A percentile compares a stretch with the other conserved stretches of the same genome.
Evolutionary conservation across 2,113 vertebrate species (phyloP).

Genomic region (Lophura nycthemera): DNA sequence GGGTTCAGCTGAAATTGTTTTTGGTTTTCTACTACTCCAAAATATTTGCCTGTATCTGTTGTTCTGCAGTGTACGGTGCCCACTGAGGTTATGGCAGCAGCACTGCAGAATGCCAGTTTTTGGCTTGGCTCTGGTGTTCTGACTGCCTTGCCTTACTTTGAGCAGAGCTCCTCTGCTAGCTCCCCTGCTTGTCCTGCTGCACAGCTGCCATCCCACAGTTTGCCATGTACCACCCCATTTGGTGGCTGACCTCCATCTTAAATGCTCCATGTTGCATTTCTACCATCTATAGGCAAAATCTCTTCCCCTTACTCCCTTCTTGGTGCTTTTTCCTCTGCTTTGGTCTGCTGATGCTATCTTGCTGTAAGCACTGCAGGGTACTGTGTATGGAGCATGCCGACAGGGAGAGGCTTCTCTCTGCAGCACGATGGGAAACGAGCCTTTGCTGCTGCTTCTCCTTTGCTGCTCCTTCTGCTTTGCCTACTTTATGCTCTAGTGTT

Average conservation of each 20-base stretch:
- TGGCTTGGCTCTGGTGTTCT: background rate
- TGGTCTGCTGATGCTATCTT: background rate
- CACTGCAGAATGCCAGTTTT: background rate
- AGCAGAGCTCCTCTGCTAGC: background rate
- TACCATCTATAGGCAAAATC: constrained; percentile 58
- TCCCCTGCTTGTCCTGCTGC: background rate
- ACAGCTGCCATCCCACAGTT: background rate
- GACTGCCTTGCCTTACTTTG: background rate
- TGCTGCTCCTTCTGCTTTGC: background rate
- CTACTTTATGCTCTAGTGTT: fast-evolving
- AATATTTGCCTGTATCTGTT: background rate
- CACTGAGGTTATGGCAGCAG: constrained; percentile 6
- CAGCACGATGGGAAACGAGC: fast-evolving
- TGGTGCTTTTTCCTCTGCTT: background rate
- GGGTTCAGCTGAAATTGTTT: background rate
- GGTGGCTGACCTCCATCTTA: fast-evolving
- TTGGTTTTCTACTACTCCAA: background rate
- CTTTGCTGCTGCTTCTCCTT: background rate
- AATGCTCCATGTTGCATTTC: fast-evolving
- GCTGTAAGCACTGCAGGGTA: background rate
- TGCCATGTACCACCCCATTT: background rate
- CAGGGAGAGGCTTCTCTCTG: background rate
- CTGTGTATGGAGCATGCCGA: background rate
- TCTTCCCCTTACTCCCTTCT: background rate
- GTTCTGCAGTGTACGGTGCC: background rate